Conservation (phyloP, 2,113 vertebrate genomes). For the Catharus bicknelli region DNA sequence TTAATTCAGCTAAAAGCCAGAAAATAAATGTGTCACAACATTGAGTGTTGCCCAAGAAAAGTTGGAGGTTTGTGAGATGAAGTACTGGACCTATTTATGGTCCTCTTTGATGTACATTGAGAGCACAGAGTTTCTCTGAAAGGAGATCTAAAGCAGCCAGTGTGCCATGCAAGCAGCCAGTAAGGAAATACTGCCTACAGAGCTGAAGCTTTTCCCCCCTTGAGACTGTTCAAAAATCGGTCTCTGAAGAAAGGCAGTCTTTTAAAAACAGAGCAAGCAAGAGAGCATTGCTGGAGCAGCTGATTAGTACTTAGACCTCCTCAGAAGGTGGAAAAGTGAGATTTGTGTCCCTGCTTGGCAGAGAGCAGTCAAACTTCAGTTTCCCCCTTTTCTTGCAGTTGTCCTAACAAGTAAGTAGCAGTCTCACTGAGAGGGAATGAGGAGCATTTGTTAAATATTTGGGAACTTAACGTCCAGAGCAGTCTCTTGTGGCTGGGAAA, state of each 20-base stretch:
- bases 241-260: background rate
- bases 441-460: background rate
- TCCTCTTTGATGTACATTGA: background rate
- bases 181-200: background rate
- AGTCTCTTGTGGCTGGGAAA: background rate
- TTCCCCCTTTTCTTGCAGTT: background rate
- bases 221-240: background rate
- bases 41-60: background rate
- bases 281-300: background rate
- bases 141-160: background rate
- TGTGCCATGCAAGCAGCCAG: background rate
- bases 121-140: background rate
- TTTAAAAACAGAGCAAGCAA: background rate
- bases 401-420: background rate
- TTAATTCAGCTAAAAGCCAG: background rate
- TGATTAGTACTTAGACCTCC: background rate
- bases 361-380: background rate
- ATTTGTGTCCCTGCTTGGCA: background rate
- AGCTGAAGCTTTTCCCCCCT: background rate
- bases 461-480: background rate
- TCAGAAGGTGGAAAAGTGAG: background rate
- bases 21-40: background rate
- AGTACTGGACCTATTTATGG: background rate
- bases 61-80: background rate
- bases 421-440: background rate